Evolutionary conservation across 1,140 invertebrate genomes (phyloP).

Genomic region (Galendromus occidentalis): DNA sequence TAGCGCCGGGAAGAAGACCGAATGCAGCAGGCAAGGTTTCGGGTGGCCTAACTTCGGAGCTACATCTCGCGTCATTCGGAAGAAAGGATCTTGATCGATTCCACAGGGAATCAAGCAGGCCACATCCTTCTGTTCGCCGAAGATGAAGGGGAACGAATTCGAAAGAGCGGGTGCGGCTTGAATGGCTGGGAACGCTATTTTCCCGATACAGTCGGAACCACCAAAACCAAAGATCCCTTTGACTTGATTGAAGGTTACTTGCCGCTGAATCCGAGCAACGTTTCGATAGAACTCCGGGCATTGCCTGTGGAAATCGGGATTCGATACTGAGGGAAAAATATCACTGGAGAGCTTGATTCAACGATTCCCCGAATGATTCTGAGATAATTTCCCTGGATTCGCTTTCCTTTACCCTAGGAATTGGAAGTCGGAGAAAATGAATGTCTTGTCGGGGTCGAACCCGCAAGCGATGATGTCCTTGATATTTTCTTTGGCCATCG

Average conservation of each 20-base stretch:
- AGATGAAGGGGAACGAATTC: conserved; percentile 86
- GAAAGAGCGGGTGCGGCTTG: conserved; percentile 89
- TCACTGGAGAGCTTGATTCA: too few relatives aligned
- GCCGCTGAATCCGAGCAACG: conserved; percentile 69
- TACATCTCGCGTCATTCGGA: conserved; percentile 93
- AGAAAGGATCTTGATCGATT: conserved; percentile 99
- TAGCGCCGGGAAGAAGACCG: conserved; percentile 81
- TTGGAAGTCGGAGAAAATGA: conserved; percentile 85
- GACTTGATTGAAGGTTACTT: conserved; percentile 83
- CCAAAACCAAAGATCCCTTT: conserved; percentile 90
- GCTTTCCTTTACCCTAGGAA: conserved; percentile 72
- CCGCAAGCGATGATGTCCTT: conserved; percentile 97
- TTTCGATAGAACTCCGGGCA: conserved; percentile 74
- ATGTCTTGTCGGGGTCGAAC: conserved; percentile 88
- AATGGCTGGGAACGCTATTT: conserved; percentile 87
- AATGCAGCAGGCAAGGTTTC: conserved; percentile 88
- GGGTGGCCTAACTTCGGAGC: conserved; percentile 62
- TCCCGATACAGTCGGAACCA: conserved; percentile 82
- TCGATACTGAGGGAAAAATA: too few relatives aligned
- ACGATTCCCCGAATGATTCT: too few relatives aligned
- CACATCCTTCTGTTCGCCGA: conserved; percentile 52
- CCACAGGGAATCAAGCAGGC: conserved; percentile 92
- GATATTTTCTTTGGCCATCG: conserved; percentile 69
- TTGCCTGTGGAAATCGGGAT: background rate
- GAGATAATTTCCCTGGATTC: background rate